Base-by-base conservation (phyloP, 2,797 vertebrate genomes). In the Philypnodon macrostomus region DNA sequence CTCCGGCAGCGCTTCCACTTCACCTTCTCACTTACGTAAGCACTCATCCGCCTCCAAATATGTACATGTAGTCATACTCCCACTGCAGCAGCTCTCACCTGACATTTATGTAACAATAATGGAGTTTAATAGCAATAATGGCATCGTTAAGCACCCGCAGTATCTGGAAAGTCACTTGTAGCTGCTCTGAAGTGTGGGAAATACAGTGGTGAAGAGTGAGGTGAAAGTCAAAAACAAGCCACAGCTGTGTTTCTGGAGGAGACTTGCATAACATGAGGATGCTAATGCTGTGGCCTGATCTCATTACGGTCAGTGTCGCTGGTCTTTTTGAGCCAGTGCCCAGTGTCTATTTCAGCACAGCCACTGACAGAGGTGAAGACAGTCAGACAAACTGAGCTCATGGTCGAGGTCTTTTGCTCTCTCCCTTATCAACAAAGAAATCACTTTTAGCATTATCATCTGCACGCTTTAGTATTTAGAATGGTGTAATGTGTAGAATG, bases 1-100 rank as follows among this genome's bases (percentile, higher is more conserved):
- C 91, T 97, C 19, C 92, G 92, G n/a, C 95, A 96, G 82, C 93
- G 95, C 46, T 97, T 97, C 79, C 95, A 96, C 88, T 97, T 98
- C 87, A 94, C 93, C 41, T 81, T 97, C 15, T 85, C 92, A 4
- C 93, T 98, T 69, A 91, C 90, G 95, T 97, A 88, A 96, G 95
- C 81, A 35, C 40, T 51, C 49, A 48, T 50, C 70, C 59, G 17
- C 75, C 67, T 53, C 27, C 67, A 54, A 40, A 27, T 49, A 33
- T 38, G 30, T 54, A 21, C 37, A 51, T 51, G 36, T 47, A 30
- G 42, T 51, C 38, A 41, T 40, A 27, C 51, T 30, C 54, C 21
- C 36, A 31, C 35, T 50, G 30, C 56, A 51, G 47, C 42, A 12
- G 53, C 38, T 59, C 46, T 39, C 16, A 23, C 38, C 49, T 55